These are phyloP conservation scores for Phymastichus coffea DNA, from an alignment of 1,140 invertebrate genomes.

Conservation along the genomic window DNA sequence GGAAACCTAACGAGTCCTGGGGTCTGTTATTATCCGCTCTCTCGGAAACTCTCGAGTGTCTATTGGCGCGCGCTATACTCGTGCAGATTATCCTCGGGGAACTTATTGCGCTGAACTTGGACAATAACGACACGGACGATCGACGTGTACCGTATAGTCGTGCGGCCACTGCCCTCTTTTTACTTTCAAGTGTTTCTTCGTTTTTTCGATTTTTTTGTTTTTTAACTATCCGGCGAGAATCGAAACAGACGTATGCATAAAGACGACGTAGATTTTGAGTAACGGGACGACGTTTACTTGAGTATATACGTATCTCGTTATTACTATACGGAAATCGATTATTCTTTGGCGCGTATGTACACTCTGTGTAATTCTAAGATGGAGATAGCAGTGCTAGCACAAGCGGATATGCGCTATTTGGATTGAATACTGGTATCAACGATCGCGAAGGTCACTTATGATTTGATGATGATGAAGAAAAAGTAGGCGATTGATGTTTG, in stretches of 20 bases:
- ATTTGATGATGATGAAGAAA: too few species aligned
- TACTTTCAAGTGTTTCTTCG: conserved; percentile 15
- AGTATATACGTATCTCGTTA: conserved; percentile 24
- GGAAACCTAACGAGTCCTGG: conserved; percentile 49
- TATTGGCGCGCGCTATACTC: background rate
- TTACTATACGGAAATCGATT: conserved; percentile 26
- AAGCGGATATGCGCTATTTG: conserved; percentile 13
- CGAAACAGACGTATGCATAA: too few species aligned
- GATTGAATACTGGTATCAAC: too few species aligned
- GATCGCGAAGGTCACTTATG: too few species aligned
- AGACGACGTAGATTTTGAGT: too few species aligned
- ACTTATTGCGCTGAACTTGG: conserved; percentile 52
- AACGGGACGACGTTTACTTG: conserved; percentile 25
- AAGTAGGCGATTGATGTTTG: too few species aligned
- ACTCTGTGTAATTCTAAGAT: background rate
- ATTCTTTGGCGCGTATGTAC: background rate
- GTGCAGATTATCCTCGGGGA: conserved; percentile 48
- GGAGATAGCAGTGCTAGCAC: background rate
- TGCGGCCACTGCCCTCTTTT: conserved; percentile 33
- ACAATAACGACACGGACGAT: conserved; percentile 47
- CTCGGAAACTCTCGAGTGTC: conserved; percentile 6
- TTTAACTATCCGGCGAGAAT: background rate
- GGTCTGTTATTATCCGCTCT: conserved; percentile 54
- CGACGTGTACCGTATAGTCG: conserved; percentile 39
- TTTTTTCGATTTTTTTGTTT: conserved; percentile 2